Conservation (phyloP, 2,888 invertebrate genomes). For the Meiosimyza platycephala region DNA sequence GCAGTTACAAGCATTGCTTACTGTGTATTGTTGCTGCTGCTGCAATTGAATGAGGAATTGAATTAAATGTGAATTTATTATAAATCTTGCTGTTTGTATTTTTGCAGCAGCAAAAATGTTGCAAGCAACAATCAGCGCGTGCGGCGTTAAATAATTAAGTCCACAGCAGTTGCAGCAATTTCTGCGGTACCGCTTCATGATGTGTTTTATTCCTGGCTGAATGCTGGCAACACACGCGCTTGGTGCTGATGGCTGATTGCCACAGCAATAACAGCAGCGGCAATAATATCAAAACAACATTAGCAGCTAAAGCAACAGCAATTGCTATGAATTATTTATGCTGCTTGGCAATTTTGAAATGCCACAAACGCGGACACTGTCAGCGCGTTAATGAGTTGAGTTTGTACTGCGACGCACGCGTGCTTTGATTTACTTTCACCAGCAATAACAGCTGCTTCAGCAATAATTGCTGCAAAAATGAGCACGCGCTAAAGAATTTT, state of each 20-base stretch:
- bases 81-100: background rate
- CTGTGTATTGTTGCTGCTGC: background rate
- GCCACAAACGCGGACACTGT: constrained; percentile 21
- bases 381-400: constrained; percentile 16
- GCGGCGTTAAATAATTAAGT: constrained; percentile 26
- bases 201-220: background rate
- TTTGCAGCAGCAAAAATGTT: constrained; percentile 11
- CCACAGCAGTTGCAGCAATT: constrained; percentile 13
- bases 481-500: constrained; percentile 28
- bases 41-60: background rate
- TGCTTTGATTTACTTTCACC: constrained; percentile 48
- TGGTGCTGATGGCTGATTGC: background rate
- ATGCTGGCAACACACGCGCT: background rate
- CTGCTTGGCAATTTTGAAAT: constrained; percentile 29
- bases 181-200: background rate
- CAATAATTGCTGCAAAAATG: background rate
- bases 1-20: background rate
- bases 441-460: background rate
- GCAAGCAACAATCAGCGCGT: constrained; percentile 13
- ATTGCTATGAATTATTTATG: constrained; percentile 60
- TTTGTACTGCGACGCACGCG: constrained; percentile 38
- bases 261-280: background rate
- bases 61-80: constrained; percentile 26
- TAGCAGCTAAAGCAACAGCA: constrained; percentile 33
- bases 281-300: constrained; percentile 32